These are phyloP conservation scores for Apodemia hepburni DNA, from an alignment of 2,888 invertebrate species.

Conservation along the genomic window DNA sequence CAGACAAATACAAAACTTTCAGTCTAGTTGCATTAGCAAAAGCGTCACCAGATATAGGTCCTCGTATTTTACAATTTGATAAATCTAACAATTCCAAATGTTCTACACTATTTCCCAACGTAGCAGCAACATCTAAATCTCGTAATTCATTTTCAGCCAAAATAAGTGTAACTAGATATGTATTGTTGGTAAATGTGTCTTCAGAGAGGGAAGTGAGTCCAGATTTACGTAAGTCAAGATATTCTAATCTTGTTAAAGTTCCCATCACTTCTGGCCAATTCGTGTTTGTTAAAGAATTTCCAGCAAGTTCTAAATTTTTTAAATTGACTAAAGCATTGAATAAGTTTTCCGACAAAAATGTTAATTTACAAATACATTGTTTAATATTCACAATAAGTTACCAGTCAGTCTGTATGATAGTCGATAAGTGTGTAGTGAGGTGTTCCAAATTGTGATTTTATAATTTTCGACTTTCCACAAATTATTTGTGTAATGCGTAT, in stretches of 20 bases:
- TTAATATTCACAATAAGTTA: too few species aligned
- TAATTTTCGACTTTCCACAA: too few species aligned
- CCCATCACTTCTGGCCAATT: constrained; percentile 83
- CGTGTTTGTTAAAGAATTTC: constrained; percentile 76
- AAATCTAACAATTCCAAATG: constrained; percentile 84
- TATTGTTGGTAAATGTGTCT: constrained; percentile 83
- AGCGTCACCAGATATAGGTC: constrained; percentile 84
- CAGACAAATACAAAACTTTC: constrained; percentile 82
- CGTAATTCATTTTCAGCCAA: constrained; percentile 83
- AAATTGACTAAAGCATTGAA: constrained; percentile 81
- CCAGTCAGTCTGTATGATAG: too few species aligned
- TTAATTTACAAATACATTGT: constrained; percentile 84
- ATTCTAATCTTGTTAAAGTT: constrained; percentile 80
- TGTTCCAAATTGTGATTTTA: too few species aligned
- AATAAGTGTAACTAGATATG: constrained; percentile 81
- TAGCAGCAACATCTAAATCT: constrained; percentile 82
- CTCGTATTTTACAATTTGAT: constrained; percentile 84
- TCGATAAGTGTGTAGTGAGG: too few species aligned
- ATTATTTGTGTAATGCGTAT: too few species aligned
- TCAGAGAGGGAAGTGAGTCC: constrained; percentile 81
- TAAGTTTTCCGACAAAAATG: constrained; percentile 74
- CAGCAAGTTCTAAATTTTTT: constrained; percentile 82
- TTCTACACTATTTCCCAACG: constrained; percentile 82
- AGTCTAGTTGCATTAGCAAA: constrained; percentile 84
- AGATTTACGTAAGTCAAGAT: constrained; percentile 82